Evolutionary conservation across 2,888 invertebrate species (phyloP).

Genomic region (Clivina fossor): DNA sequence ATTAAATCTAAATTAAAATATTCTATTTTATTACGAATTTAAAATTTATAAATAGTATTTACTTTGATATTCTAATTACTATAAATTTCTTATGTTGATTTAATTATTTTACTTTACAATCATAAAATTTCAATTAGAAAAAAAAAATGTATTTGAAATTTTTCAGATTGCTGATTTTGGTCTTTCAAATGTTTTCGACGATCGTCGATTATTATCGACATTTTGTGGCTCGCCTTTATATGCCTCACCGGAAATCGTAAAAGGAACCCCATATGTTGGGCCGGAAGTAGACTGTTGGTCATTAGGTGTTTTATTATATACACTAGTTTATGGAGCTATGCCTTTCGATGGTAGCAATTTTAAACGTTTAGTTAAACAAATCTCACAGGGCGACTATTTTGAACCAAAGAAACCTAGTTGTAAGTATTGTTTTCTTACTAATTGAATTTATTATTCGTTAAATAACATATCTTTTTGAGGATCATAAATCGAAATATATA

Average conservation of each 20-base stretch:
- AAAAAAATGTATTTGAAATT: constrained; percentile 18
- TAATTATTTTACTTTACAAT: background rate
- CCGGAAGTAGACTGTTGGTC: constrained; percentile 97
- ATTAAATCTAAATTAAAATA: too few species aligned
- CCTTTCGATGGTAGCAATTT: constrained; percentile 99
- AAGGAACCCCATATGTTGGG: constrained; percentile 94
- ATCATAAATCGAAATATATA: background rate
- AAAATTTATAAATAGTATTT: too few species aligned
- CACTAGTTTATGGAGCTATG: constrained; percentile 98
- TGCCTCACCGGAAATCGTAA: constrained; percentile 96
- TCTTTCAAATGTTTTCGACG: constrained; percentile 93
- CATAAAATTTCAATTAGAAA: constrained; percentile 8
- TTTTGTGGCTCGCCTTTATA: constrained; percentile 97
- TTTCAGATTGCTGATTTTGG: constrained; percentile 96
- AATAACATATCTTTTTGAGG: background rate
- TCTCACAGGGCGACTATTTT: constrained; percentile 96
- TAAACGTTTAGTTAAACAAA: constrained; percentile 93
- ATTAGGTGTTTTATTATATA: constrained; percentile 74
- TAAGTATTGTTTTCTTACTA: constrained; percentile 55
- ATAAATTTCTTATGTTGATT: too few species aligned
- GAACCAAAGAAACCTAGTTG: constrained; percentile 93
- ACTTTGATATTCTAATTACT: too few species aligned
- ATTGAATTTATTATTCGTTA: background rate
- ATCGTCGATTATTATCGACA: constrained; percentile 80
- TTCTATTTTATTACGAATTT: too few species aligned